Conservation (phyloP, 2,113 vertebrate species). For the Pan paniscus region DNA sequence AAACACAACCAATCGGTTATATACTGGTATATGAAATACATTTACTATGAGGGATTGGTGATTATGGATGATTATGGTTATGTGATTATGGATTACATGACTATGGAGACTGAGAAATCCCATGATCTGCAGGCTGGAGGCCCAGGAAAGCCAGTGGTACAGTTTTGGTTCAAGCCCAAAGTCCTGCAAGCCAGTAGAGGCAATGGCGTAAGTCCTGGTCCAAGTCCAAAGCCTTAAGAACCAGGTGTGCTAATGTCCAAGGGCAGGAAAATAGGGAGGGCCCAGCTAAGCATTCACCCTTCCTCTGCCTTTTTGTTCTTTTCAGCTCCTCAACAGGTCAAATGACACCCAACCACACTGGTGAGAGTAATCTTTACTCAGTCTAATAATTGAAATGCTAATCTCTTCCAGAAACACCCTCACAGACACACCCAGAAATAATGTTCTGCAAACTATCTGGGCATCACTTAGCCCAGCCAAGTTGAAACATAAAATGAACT, state of each 20-base stretch:
- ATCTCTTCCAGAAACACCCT: background rate
- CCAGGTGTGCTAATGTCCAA: background rate
- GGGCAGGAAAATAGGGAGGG: background rate
- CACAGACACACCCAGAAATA: background rate
- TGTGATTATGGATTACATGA: background rate
- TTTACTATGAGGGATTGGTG: background rate
- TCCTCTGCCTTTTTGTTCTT: background rate
- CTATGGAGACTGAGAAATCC: background rate
- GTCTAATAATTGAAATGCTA: background rate
- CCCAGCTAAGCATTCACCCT: too few relatives aligned
- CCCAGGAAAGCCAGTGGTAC: background rate
- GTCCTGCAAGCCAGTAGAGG: background rate
- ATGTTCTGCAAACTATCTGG: background rate
- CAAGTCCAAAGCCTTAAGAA: background rate
- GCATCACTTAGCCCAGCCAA: background rate
- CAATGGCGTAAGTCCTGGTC: background rate
- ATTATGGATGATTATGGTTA: too few relatives aligned
- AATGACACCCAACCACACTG: rapidly evolving
- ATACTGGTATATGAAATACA: background rate
- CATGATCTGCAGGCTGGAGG: background rate
- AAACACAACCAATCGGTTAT: background rate
- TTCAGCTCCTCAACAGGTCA: background rate
- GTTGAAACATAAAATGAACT: background rate
- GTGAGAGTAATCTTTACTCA: background rate
- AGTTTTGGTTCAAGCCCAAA: background rate